phyloP scores from a whole-genome alignment of 2,797 vertebrate species.

The Poecilia wingei region DNA sequence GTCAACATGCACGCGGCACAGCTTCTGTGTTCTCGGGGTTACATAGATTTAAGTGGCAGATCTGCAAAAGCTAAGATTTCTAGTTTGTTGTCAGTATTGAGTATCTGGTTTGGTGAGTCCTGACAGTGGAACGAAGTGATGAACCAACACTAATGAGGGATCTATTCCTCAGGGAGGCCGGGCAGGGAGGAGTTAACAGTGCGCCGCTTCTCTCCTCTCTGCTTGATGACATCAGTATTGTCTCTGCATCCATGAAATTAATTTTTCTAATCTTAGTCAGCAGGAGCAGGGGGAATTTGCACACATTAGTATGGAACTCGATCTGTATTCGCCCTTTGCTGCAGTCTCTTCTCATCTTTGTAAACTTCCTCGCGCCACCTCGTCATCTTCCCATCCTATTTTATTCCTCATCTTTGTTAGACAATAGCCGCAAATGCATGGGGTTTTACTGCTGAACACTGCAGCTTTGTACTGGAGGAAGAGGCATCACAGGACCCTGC shows the following conservation, averaged over 20 bases:
- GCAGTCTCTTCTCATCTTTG: conserved; percentile 61
- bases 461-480: conserved; percentile 63
- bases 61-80: conserved; percentile 10
- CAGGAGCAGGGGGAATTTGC: conserved; percentile 83
- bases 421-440: conserved; percentile 48
- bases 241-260: conserved; percentile 86
- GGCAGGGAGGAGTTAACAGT: conserved; percentile 73
- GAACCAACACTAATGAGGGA: conserved; percentile 44
- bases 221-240: conserved; percentile 84
- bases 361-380: conserved; percentile 30
- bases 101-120: conserved; percentile 23
- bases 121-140: conserved; percentile 44
- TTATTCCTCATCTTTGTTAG: conserved; percentile 31
- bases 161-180: conserved; percentile 43
- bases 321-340: conserved; percentile 74
- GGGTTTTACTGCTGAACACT: conserved; percentile 44
- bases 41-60: conserved; percentile 17
- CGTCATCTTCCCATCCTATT: conserved; percentile 33
- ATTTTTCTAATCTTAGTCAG: conserved; percentile 87
- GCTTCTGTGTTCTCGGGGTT: conserved; percentile 20
- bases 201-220: conserved; percentile 66
- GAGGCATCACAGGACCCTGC: conserved; percentile 38
- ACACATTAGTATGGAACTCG: conserved; percentile 82
- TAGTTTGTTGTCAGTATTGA: conserved; percentile 27
- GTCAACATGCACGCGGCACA: background rate